Evolutionary conservation across 92 coral and sea anemone genomes (phyloP).

Genomic region (Bergia sp.): DNA sequence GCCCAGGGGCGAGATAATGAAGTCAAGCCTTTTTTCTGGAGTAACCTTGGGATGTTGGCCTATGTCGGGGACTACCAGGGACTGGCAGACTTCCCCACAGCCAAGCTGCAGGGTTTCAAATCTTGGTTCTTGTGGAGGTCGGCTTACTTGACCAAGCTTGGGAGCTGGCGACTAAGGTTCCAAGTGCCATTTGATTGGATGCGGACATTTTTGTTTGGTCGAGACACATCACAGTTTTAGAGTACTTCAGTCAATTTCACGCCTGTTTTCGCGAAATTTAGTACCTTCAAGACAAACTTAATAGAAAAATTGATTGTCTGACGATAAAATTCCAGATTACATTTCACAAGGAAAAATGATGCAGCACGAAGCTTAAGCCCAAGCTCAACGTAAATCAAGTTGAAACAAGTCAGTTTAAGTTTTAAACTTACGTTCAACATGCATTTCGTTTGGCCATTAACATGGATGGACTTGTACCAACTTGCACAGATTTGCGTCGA

Average conservation of each 20-base stretch:
- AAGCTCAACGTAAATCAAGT: no score
- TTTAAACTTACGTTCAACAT: no score
- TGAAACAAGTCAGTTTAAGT: no score
- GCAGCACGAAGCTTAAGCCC: no score
- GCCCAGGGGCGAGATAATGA: conserved; percentile 62
- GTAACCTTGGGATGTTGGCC: conserved; percentile 93
- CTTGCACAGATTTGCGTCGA: no score
- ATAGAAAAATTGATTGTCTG: no score
- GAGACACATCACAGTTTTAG: conserved; percentile 93
- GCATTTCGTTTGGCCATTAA: no score
- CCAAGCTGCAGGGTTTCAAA: conserved; percentile 92
- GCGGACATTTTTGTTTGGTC: conserved; percentile 93
- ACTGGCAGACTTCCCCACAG: conserved; percentile 84
- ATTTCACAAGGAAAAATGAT: no score
- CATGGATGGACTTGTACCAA: no score
- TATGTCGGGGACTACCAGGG: conserved; percentile 95
- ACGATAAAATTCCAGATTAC: no score
- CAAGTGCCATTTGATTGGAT: conserved; percentile 99
- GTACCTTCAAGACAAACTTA: no score
- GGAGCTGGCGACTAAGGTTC: conserved; percentile 90
- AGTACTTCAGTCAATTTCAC: background rate
- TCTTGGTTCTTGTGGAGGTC: conserved; percentile 99
- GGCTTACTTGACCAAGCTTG: conserved; percentile 92
- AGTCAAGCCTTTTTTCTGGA: conserved; percentile 85
- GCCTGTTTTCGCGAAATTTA: no score